These are phyloP conservation scores for Philaethria dido DNA, from an alignment of 2,888 invertebrate genomes.

Conservation along the genomic window DNA sequence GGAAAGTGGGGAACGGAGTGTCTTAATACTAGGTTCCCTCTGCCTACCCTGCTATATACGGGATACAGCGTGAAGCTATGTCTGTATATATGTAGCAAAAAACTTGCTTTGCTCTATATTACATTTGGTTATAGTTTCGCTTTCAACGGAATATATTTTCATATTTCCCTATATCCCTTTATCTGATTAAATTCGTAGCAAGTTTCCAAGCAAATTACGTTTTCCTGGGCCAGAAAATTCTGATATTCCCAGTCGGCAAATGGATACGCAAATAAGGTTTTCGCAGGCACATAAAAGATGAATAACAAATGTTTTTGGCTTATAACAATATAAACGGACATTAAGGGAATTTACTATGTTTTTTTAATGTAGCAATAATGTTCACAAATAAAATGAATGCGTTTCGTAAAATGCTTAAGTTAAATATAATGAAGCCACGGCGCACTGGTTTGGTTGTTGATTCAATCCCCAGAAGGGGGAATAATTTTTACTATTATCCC, in stretches of 20 bases:
- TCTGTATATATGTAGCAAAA: no score
- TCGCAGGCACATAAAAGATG: constrained; percentile 1
- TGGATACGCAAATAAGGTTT: constrained; percentile 9
- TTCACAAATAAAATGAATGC: neutral
- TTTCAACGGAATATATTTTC: constrained; percentile 9
- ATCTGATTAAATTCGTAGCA: constrained; percentile 22
- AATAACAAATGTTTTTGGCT: constrained; percentile 17
- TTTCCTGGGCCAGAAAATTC: constrained; percentile 18
- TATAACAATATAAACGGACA: constrained; percentile 7
- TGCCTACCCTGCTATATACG: no score
- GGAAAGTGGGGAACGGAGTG: no score
- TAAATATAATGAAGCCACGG: no score
- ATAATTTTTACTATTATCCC: no score
- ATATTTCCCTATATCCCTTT: constrained; percentile 19
- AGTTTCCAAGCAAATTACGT: constrained; percentile 23
- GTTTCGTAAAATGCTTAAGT: no score
- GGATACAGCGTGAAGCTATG: no score
- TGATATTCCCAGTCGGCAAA: constrained; percentile 18
- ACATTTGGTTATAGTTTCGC: neutral
- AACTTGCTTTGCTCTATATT: neutral
- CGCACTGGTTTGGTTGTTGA: no score
- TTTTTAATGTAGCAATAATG: neutral
- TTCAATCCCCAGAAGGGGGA: no score
- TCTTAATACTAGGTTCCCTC: no score
- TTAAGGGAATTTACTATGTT: neutral